Conservation (phyloP, 1,140 invertebrate species). For the Drosophila auraria region DNA sequence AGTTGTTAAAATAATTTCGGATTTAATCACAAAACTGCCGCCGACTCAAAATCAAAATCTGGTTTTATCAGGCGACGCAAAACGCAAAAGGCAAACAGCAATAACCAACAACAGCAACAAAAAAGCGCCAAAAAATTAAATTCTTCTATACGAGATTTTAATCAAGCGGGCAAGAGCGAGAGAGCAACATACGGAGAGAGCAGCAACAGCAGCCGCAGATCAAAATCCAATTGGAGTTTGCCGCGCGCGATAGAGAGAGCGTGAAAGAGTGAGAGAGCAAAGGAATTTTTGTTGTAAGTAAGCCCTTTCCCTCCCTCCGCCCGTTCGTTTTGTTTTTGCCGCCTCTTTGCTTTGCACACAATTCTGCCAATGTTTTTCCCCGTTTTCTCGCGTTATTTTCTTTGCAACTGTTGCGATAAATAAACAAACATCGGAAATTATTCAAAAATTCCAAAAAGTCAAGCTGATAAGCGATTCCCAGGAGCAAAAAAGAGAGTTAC, state of each 20-base stretch:
- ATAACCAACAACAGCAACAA: conserved; percentile 38
- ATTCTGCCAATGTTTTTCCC: conserved; percentile 48
- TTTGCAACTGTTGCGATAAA: conserved; percentile 54
- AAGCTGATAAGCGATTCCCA: conserved; percentile 60
- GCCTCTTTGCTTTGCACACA: conserved; percentile 53
- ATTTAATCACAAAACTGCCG: conserved; percentile 54
- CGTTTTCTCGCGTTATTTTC: conserved; percentile 5
- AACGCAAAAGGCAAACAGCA: conserved; percentile 39
- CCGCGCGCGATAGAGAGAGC: conserved; percentile 26
- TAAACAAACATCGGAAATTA: conserved; percentile 77
- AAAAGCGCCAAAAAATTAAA: conserved; percentile 52
- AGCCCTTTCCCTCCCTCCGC: conserved; percentile 12
- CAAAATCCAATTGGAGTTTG: conserved; percentile 49
- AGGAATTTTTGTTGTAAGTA: conserved; percentile 67
- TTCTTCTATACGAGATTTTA: conserved; percentile 55
- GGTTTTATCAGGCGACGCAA: conserved; percentile 69
- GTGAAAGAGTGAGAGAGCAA: conserved; percentile 29
- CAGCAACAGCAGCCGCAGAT: conserved; percentile 34
- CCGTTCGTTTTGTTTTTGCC: conserved; percentile 72
- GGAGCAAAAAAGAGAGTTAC: conserved; percentile 9
- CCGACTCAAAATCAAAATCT: conserved; percentile 72
- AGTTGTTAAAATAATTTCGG: conserved; percentile 58
- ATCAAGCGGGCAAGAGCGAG: conserved; percentile 37
- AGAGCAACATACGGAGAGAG: conserved; percentile 24
- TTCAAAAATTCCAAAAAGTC: conserved; percentile 73